These are phyloP conservation scores for Elephas maximus DNA, from an alignment of 2,113 vertebrate genomes.

Conservation along the genomic window DNA sequence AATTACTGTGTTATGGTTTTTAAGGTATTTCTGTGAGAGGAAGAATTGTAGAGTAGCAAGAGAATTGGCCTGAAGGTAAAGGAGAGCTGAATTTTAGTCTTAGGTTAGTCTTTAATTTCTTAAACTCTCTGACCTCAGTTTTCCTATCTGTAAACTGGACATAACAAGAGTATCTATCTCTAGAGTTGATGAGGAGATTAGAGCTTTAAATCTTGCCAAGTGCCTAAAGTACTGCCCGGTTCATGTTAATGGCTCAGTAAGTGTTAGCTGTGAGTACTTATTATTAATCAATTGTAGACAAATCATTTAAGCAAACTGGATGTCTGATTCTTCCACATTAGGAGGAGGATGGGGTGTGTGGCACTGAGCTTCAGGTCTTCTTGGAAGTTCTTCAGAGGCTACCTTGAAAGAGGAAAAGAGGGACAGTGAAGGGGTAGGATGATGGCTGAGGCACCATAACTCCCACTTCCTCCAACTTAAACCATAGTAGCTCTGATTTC, in stretches of 20 bases:
- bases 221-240: not conserved
- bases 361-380: conserved; percentile 23
- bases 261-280: not conserved
- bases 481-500: not conserved
- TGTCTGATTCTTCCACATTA: not conserved
- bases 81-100: not conserved
- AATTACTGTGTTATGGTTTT: not conserved
- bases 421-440: not conserved
- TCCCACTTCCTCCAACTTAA: not conserved
- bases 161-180: not conserved
- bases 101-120: not conserved
- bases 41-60: not conserved
- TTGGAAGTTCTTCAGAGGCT: not conserved
- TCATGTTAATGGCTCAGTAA: no score
- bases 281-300: not conserved
- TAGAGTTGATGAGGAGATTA: not conserved
- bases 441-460: not conserved
- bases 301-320: not conserved
- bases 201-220: not conserved
- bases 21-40: not conserved
- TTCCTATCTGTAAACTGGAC: not conserved
- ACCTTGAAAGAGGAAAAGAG: not conserved
- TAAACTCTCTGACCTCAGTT: not conserved
- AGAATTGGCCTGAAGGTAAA: not conserved
- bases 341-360: not conserved